Base-by-base conservation (phyloP, 1,140 invertebrate genomes). In the Pseudomyrmex cubaensis region DNA sequence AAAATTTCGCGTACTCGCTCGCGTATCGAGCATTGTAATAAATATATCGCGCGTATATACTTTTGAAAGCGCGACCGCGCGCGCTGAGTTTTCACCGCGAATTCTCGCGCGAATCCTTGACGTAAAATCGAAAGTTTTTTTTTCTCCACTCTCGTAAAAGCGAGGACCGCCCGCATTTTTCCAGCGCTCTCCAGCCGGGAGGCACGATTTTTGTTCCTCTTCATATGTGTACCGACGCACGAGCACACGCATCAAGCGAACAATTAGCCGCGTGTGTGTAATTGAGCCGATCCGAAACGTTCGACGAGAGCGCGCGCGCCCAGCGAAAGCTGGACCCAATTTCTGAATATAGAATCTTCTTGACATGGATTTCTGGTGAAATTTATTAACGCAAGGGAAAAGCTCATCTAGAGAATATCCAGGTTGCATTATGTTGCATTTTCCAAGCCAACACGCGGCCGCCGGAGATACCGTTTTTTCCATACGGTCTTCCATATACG, bases 51-150 rank as follows among this genome's bases (percentile, higher is more conserved):
- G 56, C 62, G 69, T n/a, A n/a, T 62, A 25, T 25, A 85, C 75
- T 90, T 90, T 90, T 89, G 89, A 90, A 91, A 91, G 90, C 90
- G 90, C 89, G 85, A 90, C 90, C 84, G 73, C 54, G 44, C 25
- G 25, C 35, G 5, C 35, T 7, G 20, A 64, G 82, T 90, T 91
- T 91, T 90, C 90, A 90, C 90, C 77, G 85, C 61, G 57, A 72
- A 84, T 84, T 74, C 52, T 35, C 17, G 54, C 46, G 25, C 57
- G 61, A 72, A 64, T 66, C 4, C 59, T 57, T 12, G 56, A 17
- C 64, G 35, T 90, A 90, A 89, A 90, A 91, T 89, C 85, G 90
- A 91, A 91, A 91, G 90, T 90, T 69, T 46, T 70, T 70, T 17
- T 57, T 56, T 46, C 46, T 54, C 46, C 59, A 25, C 25, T 20